Conservation (phyloP, 2,888 invertebrate genomes). For the Eilema griseolum region DNA sequence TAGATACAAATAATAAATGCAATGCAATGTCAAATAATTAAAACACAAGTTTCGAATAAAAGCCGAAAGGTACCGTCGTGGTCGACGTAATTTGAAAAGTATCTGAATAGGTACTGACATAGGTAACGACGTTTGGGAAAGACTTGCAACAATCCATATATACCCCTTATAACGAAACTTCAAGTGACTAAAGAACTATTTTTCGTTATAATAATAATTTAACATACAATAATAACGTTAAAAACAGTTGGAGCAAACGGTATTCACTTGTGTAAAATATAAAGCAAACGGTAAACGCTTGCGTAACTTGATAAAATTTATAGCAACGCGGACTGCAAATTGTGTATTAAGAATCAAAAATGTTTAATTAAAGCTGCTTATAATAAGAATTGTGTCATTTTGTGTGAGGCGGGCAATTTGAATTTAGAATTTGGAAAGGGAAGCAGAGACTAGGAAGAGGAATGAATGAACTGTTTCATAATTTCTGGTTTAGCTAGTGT, state of each 20-base stretch:
- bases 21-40: no score
- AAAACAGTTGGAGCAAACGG: constrained; percentile 19
- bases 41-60: background rate
- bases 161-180: background rate
- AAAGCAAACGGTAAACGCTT: constrained; percentile 11
- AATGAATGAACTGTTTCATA: no score
- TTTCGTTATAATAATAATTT: constrained; percentile 7
- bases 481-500: no score
- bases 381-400: no score
- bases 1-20: no score
- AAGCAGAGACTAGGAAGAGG: no score
- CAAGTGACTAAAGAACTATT: background rate
- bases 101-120: background rate
- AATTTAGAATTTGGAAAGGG: no score
- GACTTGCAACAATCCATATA: background rate
- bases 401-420: no score
- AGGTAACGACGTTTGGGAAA: background rate
- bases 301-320: constrained; percentile 1
- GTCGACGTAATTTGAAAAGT: background rate
- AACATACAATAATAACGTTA: constrained; percentile 24
- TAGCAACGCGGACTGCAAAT: background rate
- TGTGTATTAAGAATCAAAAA: background rate
- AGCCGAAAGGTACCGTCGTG: background rate
- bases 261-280: constrained; percentile 5
- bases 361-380: background rate